Evolutionary conservation across 2,888 invertebrate species (phyloP), one percentile per base, ranked within the genome.

Genomic region (Agelastica alni): DNA sequence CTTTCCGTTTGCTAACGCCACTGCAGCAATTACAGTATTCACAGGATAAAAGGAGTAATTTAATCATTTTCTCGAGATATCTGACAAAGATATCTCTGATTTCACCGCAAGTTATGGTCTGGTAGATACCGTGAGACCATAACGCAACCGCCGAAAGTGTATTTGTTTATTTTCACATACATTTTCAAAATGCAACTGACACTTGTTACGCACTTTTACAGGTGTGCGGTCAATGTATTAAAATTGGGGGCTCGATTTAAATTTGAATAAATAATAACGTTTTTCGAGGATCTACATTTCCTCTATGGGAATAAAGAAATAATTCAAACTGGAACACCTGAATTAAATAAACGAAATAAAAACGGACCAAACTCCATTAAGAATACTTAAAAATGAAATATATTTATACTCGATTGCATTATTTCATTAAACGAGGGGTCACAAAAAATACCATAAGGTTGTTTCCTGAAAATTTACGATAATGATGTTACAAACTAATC

Each of bases 21-120:
- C 7, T 58, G 48, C 26, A 9, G 39, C 18, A 46, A 17, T 46
- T 26, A 39, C 41, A 41, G 47, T 36, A 53, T 52, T 52, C 43
- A n/a, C 45, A 9, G 26, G 22, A 32, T 43, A 30, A 47, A 59
- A 59, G 47, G 37, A 53, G 59, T 57, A 56, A 59, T 56, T 59
- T 54, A 54, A 59, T 56, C 56, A 51, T 30, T 41, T 54, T 43
- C 48, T 44, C 45, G 47, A 43, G 55, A 57, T 60, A 57, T 58
- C 57, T 60, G 34, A 41, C 28, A 32, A 49, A 55, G 57, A 60
- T 60, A 56, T 53, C 51, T 56, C 53, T 51, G 32, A 51, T 54
- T 54, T 43, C 39, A 53, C 60, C 51, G 42, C 60, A 53, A 51
- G 61, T 62, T 48, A 59, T 56, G 64, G 63, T 65, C 63, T 63